Conservation (phyloP, 2,888 invertebrate species). For the Synanthedon tipuliformis region DNA sequence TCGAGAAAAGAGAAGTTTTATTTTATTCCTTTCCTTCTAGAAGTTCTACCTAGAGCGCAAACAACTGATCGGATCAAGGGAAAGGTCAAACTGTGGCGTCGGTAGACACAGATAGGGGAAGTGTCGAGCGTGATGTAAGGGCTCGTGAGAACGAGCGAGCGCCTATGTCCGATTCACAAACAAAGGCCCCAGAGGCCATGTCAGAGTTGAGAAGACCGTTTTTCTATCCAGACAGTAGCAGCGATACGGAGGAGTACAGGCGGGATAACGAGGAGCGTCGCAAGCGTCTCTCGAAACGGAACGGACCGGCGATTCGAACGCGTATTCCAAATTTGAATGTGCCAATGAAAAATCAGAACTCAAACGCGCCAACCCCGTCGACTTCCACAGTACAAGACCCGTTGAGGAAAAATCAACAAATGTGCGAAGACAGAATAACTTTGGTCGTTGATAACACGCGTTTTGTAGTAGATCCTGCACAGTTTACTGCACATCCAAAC, state of each 20-base stretch:
- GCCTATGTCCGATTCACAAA: slow-evolving; percentile 56
- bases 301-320: slow-evolving; percentile 36
- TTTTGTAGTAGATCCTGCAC: slow-evolving; percentile 87
- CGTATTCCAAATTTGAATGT: slow-evolving; percentile 31
- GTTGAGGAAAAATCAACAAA: slow-evolving; percentile 39
- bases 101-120: slow-evolving; percentile 14
- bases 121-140: slow-evolving; percentile 52
- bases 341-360: slow-evolving; percentile 48
- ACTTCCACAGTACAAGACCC: slow-evolving; percentile 44
- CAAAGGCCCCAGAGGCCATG: slow-evolving; percentile 51
- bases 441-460: slow-evolving; percentile 97
- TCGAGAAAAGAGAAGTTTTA: no score
- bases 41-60: no score
- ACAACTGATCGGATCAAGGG: no score
- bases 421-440: slow-evolving; percentile 83
- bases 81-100: no score
- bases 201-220: slow-evolving; percentile 47
- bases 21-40: no score
- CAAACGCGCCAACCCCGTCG: slow-evolving; percentile 40
- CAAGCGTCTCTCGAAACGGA: slow-evolving; percentile 55
- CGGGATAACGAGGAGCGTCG: slow-evolving; percentile 77
- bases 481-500: slow-evolving; percentile 95
- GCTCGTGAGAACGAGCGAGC: slow-evolving; percentile 42
- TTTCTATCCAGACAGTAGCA: slow-evolving; percentile 77
- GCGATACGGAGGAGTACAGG: slow-evolving; percentile 86